A percentile compares a stretch with the other conserved stretches of the same genome.
Conservation (phyloP, 1,140 invertebrate genomes). For the Centruroides sculpturatus region DNA sequence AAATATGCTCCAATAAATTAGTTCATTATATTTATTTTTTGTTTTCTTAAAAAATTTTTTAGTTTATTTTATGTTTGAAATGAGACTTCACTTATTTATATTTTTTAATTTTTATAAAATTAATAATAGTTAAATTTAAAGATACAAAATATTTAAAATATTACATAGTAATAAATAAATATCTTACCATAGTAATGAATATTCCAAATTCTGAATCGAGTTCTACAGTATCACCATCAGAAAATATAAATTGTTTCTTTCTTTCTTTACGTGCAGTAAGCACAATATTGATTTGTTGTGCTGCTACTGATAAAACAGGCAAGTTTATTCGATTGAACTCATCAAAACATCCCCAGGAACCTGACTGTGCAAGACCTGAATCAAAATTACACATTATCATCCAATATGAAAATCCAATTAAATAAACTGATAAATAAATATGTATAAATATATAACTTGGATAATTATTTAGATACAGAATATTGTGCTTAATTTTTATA, state of each 20-base stretch:
- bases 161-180: not conserved
- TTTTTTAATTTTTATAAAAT: too few species aligned
- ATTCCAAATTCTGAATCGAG: conserved; percentile 94
- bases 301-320: conserved; percentile 87
- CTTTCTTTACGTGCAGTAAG: conserved; percentile 82
- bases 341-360: conserved; percentile 93
- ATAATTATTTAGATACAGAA: too few species aligned
- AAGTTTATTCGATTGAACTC: conserved; percentile 94
- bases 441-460: too few species aligned
- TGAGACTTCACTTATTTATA: too few species aligned
- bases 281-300: conserved; percentile 87
- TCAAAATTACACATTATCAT: not conserved
- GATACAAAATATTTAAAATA: conserved; percentile 2
- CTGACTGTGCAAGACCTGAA: conserved; percentile 76
- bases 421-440: too few species aligned
- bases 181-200: conserved; percentile 86
- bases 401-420: not conserved
- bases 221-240: conserved; percentile 82
- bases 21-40: too few species aligned
- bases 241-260: conserved; percentile 74
- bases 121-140: too few species aligned
- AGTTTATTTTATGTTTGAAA: too few species aligned
- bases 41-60: too few species aligned
- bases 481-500: too few species aligned
- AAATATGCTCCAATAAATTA: too few species aligned